Evolutionary conservation across 2,797 vertebrate genomes (phyloP).

Genomic region (Leptatherina wallacei): DNA sequence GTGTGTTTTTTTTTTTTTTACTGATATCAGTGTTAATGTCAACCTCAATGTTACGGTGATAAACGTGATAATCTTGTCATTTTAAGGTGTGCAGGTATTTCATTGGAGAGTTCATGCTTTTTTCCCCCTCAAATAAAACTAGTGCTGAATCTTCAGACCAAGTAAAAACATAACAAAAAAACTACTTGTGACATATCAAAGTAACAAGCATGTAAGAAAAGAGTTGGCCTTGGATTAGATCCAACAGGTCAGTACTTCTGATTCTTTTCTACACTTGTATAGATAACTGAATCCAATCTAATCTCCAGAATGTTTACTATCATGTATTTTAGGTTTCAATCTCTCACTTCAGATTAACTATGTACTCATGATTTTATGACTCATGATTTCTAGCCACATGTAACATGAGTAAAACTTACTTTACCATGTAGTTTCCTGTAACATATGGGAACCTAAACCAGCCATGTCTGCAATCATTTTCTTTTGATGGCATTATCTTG

Average conservation of each 20-base stretch:
- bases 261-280: neutral
- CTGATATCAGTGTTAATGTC: neutral
- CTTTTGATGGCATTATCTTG: neutral
- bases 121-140: neutral
- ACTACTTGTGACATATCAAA: neutral
- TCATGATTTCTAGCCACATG: neutral
- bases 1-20: too few species aligned
- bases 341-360: neutral
- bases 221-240: neutral
- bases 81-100: neutral
- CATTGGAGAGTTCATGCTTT: neutral
- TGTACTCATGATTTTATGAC: neutral
- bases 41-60: neutral
- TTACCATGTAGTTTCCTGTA: neutral
- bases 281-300: neutral
- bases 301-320: neutral
- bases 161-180: neutral
- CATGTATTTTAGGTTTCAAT: neutral
- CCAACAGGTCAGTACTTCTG: neutral
- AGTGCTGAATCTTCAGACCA: neutral
- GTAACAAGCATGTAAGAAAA: neutral
- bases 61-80: neutral
- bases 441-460: too few species aligned
- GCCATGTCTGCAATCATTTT: too few species aligned
- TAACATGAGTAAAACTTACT: neutral